Evolutionary conservation across 2,888 invertebrate species (phyloP).

Genomic region (Acleris sparsana): DNA sequence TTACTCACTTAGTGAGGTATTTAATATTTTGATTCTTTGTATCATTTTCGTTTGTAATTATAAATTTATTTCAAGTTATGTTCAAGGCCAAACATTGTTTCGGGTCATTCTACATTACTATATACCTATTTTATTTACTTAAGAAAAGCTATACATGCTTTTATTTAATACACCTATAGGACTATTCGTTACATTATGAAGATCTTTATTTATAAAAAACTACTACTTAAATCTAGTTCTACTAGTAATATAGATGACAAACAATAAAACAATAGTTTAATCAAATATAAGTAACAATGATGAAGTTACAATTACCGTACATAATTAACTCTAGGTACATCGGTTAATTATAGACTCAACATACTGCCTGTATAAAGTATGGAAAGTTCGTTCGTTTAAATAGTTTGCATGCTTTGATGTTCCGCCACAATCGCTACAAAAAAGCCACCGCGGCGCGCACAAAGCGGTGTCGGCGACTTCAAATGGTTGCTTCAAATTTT

Average conservation of each 20-base stretch:
- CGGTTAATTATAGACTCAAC: too few species aligned
- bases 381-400: too few species aligned
- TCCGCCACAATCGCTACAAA: too few species aligned
- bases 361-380: too few species aligned
- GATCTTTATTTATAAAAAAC: slow-evolving; percentile 35
- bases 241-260: slow-evolving; percentile 12
- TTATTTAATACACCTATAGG: slow-evolving; percentile 17
- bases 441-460: too few species aligned
- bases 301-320: too few species aligned
- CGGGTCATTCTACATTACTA: slow-evolving; percentile 8
- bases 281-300: too few species aligned
- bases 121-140: slow-evolving; percentile 8
- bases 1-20: slow-evolving; percentile 5
- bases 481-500: too few species aligned
- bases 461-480: too few species aligned
- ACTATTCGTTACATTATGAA: slow-evolving; percentile 29
- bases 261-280: slow-evolving; percentile 3
- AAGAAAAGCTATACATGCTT: slow-evolving; percentile 16
- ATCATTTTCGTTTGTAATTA: background rate
- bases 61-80: slow-evolving; percentile 17
- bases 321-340: too few species aligned
- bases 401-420: too few species aligned
- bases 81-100: slow-evolving; percentile 21
- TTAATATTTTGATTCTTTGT: background rate
- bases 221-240: slow-evolving; percentile 25